Conservation (phyloP, 1,140 invertebrate genomes). For the Eumeta japonica region DNA sequence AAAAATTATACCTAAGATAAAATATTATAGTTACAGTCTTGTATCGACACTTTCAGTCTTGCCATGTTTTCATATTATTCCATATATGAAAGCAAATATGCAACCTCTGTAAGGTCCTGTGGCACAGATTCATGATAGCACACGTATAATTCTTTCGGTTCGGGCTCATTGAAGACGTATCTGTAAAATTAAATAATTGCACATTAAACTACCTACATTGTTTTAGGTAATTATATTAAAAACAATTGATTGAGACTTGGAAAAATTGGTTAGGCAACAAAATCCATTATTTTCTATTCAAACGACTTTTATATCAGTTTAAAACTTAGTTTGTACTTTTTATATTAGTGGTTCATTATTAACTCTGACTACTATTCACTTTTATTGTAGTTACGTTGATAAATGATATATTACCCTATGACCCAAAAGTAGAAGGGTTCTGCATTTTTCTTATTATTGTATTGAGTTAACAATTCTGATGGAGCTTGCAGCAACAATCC, state of each 20-base stretch:
- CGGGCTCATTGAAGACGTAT: slow-evolving; percentile 68
- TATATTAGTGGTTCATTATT: no score
- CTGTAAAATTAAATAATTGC: slow-evolving; percentile 52
- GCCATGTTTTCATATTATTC: slow-evolving; percentile 34
- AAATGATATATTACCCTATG: slow-evolving; percentile 42
- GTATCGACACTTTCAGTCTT: background rate
- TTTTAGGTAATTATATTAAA: background rate
- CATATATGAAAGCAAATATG: slow-evolving; percentile 67
- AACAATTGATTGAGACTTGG: no score
- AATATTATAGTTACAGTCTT: background rate
- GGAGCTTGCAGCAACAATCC: slow-evolving; percentile 61
- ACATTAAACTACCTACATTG: slow-evolving; percentile 4
- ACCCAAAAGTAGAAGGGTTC: slow-evolving; percentile 57
- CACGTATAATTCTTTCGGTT: slow-evolving; percentile 73
- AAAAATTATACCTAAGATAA: no score
- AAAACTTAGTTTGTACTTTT: no score
- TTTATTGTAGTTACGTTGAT: slow-evolving; percentile 1
- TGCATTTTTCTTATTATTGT: slow-evolving; percentile 33
- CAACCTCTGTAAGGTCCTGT: slow-evolving; percentile 79
- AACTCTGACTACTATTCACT: no score
- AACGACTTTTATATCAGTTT: no score
- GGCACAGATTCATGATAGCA: slow-evolving; percentile 77
- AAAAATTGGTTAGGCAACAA: no score
- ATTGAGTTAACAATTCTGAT: slow-evolving; percentile 25
- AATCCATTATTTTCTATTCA: no score